These are phyloP conservation scores for Onychomys leucogaster DNA, from an alignment of 2,797 vertebrate species.

Conservation along the genomic window DNA sequence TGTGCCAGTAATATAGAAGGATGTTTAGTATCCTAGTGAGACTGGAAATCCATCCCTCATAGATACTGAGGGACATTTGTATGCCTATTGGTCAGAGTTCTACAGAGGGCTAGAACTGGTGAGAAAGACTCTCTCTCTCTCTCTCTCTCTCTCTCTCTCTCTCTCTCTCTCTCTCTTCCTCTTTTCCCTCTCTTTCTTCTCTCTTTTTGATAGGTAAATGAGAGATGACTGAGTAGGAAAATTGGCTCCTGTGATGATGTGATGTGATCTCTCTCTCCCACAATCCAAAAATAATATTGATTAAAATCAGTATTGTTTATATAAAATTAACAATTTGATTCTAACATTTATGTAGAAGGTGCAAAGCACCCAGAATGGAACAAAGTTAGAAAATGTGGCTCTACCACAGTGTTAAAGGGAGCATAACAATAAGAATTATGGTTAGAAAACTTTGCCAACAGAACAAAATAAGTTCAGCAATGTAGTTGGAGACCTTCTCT, in stretches of 20 bases:
- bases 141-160: background rate
- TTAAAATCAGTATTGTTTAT: slow-evolving; percentile 2
- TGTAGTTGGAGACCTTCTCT: no score
- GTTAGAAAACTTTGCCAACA: background rate
- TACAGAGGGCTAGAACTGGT: no score
- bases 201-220: background rate
- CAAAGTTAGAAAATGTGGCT: background rate
- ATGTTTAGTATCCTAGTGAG: background rate
- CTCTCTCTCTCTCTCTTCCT: background rate
- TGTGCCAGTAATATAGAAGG: background rate
- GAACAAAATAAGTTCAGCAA: background rate
- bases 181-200: background rate
- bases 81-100: background rate
- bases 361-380: background rate
- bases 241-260: background rate
- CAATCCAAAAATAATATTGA: background rate
- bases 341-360: background rate
- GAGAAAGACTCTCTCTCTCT: background rate
- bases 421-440: background rate
- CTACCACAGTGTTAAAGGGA: background rate
- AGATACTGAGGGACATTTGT: background rate
- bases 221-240: background rate
- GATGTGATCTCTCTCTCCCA: background rate
- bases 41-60: background rate
- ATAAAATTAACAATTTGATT: background rate